Evolutionary conservation across 2,113 vertebrate genomes (phyloP).

Genomic region (Anseranas semipalmata): DNA sequence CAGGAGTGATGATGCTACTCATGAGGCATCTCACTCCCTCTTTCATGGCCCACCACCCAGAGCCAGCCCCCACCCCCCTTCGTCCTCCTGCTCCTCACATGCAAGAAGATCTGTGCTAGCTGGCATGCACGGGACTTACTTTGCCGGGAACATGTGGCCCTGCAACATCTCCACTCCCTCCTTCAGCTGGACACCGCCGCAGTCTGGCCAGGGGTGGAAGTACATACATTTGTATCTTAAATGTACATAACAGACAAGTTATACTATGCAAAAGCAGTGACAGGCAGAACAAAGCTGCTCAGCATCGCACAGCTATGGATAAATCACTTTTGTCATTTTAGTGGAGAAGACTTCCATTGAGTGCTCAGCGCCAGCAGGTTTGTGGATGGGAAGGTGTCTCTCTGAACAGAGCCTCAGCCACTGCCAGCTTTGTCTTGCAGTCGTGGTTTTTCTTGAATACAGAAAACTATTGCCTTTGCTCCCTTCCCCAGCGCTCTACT

Average conservation of each 20-base stretch:
- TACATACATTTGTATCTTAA: accelerated
- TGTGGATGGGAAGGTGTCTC: constrained; percentile 51
- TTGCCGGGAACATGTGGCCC: background rate
- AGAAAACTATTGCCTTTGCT: background rate
- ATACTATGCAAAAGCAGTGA: background rate
- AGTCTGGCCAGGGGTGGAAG: background rate
- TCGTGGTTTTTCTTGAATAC: constrained; percentile 6
- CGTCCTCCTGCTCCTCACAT: background rate
- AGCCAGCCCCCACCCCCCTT: background rate
- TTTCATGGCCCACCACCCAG: background rate
- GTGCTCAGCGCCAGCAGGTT: constrained; percentile 18
- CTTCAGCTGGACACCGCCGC: background rate
- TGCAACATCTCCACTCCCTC: background rate
- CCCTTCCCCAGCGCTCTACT: background rate
- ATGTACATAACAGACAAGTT: accelerated
- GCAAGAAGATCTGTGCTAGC: background rate
- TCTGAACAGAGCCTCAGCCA: constrained; percentile 29
- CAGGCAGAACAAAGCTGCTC: background rate
- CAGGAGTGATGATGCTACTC: accelerated
- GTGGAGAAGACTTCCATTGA: background rate
- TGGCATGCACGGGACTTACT: background rate
- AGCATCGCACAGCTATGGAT: background rate
- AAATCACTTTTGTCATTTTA: background rate
- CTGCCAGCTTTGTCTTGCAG: constrained; percentile 45
- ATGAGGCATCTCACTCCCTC: background rate